phyloP scores from a whole-genome alignment of 1,140 invertebrate species.

The Zelostemma sp. region DNA sequence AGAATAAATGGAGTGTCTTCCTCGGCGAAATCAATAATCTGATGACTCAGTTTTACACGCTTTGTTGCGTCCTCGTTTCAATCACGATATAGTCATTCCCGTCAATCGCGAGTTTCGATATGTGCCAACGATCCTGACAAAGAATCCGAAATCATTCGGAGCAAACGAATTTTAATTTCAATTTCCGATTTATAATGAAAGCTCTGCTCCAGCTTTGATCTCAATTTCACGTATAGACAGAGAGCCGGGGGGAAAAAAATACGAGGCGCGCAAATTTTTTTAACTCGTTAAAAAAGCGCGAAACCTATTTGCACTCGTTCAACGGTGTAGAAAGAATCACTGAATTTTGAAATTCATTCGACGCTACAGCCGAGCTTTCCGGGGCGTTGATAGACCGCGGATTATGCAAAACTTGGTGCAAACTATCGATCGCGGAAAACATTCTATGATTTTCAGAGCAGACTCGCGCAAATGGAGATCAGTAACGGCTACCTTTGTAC shows the following conservation, averaged over 20 bases:
- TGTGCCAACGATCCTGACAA: no score
- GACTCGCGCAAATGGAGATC: slow-evolving; percentile 9
- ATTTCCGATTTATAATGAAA: no score
- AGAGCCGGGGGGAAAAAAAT: not conserved
- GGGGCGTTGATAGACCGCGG: not conserved
- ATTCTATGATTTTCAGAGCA: slow-evolving; percentile 3
- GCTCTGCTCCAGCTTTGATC: no score
- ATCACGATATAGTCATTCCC: no score
- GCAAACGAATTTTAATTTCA: no score
- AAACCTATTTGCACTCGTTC: not conserved
- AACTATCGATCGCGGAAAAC: slow-evolving; percentile 11
- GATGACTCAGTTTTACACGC: not conserved
- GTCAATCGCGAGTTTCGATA: no score
- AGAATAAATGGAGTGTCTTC: not conserved
- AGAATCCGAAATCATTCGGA: no score
- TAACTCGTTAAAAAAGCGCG: not conserved
- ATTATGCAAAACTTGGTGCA: slow-evolving; percentile 9
- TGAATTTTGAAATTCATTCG: not conserved
- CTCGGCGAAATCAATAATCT: not conserved
- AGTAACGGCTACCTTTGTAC: slow-evolving; percentile 16
- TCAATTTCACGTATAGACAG: not conserved
- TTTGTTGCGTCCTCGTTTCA: not conserved
- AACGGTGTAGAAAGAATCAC: slow-evolving; percentile 6
- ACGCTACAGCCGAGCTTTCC: not conserved
- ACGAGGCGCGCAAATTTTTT: not conserved